phyloP scores from a whole-genome alignment of 1,140 invertebrate genomes.

The Cherax quadricarinatus region DNA sequence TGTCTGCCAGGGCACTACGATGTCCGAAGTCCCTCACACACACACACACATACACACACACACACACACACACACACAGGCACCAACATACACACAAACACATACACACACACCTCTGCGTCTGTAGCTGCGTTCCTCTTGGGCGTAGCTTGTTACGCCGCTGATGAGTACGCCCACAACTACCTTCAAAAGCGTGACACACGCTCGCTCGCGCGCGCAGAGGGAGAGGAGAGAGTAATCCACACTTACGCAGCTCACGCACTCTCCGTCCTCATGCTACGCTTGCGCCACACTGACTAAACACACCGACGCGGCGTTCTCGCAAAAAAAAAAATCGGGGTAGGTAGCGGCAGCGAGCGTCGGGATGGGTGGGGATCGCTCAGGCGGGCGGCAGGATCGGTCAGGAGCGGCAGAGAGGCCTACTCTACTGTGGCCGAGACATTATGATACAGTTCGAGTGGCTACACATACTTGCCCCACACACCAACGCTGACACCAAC shows the following conservation, averaged over 20 bases:
- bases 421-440: neutral
- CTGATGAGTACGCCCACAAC: neutral
- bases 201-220: neutral
- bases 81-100: neutral
- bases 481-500: neutral
- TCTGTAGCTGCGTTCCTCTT: neutral
- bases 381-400: neutral
- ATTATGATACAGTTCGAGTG: constrained; percentile 18
- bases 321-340: constrained; percentile 29
- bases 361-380: constrained; percentile 5
- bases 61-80: neutral
- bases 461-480: neutral
- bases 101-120: neutral
- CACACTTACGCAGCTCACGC: constrained; percentile 18
- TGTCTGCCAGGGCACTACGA: neutral
- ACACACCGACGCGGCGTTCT: constrained; percentile 40
- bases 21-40: neutral
- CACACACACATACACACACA: neutral
- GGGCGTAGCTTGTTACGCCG: neutral
- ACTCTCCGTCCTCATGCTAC: constrained; percentile 38
- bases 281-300: constrained; percentile 45
- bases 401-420: neutral
- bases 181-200: neutral
- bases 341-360: neutral
- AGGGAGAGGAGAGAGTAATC: neutral